These are phyloP conservation scores for Idaea aversata DNA, from an alignment of 2,888 invertebrate genomes.

Conservation along the genomic window DNA sequence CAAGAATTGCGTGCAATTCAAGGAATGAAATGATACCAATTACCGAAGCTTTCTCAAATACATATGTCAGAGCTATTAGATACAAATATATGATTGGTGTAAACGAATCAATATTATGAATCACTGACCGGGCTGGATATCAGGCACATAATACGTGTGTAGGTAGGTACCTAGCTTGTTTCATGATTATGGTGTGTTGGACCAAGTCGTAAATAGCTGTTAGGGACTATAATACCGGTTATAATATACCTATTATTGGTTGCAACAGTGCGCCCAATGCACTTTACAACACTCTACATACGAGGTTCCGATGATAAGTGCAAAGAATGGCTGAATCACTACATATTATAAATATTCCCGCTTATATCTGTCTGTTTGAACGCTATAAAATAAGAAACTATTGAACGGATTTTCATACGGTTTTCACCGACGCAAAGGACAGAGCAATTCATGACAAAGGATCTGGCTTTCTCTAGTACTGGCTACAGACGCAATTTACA, in stretches of 20 bases:
- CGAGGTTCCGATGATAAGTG: slow-evolving; percentile 5
- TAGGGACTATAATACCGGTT: too few relatives aligned
- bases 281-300: slow-evolving; percentile 11
- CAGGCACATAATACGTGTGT: not conserved
- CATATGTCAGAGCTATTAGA: not conserved
- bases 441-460: too few relatives aligned
- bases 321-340: not conserved
- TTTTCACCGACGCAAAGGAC: too few relatives aligned
- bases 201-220: slow-evolving; percentile 17
- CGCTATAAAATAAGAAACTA: too few relatives aligned
- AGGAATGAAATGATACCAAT: not conserved
- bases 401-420: too few relatives aligned
- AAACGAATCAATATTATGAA: not conserved
- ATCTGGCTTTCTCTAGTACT: too few relatives aligned
- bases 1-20: not conserved
- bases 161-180: not conserved
- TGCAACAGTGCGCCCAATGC: not conserved
- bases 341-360: too few relatives aligned
- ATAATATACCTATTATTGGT: slow-evolving; percentile 1
- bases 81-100: not conserved
- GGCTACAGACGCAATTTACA: too few relatives aligned
- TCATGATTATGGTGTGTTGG: not conserved
- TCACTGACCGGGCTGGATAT: not conserved
- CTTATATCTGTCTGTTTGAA: too few relatives aligned
- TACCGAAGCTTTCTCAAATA: not conserved